phyloP scores from a whole-genome alignment of 2,797 vertebrate genomes.

The Paedocypris micromegethes region DNA sequence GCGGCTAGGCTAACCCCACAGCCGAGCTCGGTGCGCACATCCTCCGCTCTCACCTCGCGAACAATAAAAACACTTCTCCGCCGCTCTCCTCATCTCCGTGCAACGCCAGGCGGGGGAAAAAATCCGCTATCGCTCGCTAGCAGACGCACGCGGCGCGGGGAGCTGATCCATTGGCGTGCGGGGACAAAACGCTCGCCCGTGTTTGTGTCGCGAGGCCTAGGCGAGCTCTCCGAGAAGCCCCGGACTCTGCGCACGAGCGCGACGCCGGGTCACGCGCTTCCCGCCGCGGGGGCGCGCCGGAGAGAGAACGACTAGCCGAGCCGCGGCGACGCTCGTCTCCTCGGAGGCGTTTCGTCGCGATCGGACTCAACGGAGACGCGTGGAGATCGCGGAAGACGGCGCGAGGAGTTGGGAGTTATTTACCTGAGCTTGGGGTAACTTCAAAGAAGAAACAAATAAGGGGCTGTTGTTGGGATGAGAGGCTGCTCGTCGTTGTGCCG shows the following conservation, averaged over 20 bases:
- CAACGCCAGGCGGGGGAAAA: background rate
- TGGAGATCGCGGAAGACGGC: conserved; percentile 2
- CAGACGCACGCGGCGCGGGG: background rate
- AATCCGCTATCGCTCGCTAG: background rate
- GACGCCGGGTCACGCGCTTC: conserved; percentile 33
- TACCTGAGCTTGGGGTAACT: conserved; percentile 34
- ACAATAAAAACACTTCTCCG: conserved; percentile 29
- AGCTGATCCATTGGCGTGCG: background rate
- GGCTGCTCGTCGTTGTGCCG: conserved; percentile 22
- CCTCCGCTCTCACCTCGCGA: conserved; percentile 22
- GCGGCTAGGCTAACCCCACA: conserved; percentile 21
- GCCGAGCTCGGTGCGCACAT: conserved; percentile 38
- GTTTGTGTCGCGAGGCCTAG: conserved; percentile 35
- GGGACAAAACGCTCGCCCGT: conserved; percentile 20
- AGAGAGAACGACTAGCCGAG: conserved; percentile 22
- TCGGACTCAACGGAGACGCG: background rate
- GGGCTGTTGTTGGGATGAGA: conserved; percentile 34
- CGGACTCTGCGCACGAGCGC: conserved; percentile 33
- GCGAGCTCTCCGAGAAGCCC: conserved; percentile 33
- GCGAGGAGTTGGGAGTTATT: conserved; percentile 18
- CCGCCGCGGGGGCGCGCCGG: conserved; percentile 26
- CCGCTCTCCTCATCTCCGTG: background rate
- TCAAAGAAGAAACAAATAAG: conserved; percentile 33
- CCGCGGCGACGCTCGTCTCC: conserved; percentile 20
- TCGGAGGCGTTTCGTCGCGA: conserved; percentile 19